Conservation (phyloP, 2,113 vertebrate species). For the Morone chrysops region DNA sequence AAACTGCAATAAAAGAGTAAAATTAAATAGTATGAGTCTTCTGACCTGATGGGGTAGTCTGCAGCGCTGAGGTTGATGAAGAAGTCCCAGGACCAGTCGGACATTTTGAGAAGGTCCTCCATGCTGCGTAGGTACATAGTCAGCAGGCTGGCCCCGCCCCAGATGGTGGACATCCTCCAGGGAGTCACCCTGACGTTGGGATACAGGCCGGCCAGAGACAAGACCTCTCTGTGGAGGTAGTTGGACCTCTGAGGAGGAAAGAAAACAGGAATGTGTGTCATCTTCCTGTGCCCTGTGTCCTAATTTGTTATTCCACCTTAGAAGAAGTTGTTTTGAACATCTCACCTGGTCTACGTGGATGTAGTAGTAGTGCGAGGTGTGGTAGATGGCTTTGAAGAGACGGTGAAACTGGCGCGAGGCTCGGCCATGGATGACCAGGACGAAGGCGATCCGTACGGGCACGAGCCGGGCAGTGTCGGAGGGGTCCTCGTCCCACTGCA, state of each 20-base stretch:
- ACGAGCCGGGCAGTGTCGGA: constrained; percentile 83
- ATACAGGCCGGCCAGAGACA: constrained; percentile 87
- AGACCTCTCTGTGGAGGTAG: constrained; percentile 93
- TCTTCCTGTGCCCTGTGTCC: not conserved
- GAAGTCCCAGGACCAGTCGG: constrained; percentile 98
- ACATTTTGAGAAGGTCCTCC: constrained; percentile 94
- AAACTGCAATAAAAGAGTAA: no score
- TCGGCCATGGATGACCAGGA: constrained; percentile 95
- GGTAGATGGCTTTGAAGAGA: constrained; percentile 98
- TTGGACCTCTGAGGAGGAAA: constrained; percentile 88
- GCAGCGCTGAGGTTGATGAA: constrained; percentile 99
- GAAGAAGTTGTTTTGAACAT: not conserved
- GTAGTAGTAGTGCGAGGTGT: constrained; percentile 97
- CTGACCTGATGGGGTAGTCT: constrained; percentile 96
- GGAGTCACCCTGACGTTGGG: constrained; percentile 92
- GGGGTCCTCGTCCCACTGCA: constrained; percentile 92
- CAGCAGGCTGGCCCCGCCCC: constrained; percentile 97
- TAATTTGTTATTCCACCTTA: no score
- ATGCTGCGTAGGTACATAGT: constrained; percentile 95
- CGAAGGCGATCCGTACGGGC: constrained; percentile 92
- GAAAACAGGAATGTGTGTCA: not conserved
- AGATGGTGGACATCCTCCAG: constrained; percentile 98
- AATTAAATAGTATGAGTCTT: not conserved
- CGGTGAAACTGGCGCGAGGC: constrained; percentile 94
- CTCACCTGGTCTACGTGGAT: constrained; percentile 97